Evolutionary conservation across 2,113 vertebrate species (phyloP).

Genomic region (Cephalopholis sonnerati): DNA sequence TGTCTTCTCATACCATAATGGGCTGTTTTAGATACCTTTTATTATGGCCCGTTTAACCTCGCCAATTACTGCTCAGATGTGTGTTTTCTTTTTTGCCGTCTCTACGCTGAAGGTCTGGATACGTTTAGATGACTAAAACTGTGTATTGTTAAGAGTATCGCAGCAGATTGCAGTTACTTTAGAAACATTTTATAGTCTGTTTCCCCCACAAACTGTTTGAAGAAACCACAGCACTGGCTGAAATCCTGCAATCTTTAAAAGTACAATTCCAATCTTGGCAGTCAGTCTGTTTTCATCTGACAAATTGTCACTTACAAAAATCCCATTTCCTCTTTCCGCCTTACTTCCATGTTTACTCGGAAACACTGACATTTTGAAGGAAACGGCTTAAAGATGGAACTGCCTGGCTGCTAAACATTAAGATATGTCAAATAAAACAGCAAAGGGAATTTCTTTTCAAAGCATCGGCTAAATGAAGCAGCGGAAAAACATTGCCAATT

Average conservation of each 20-base stretch:
- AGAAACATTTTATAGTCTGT: not conserved
- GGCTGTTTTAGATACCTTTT: not conserved
- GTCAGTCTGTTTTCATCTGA: not conserved
- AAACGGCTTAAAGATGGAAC: conserved; percentile 35
- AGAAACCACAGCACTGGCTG: not conserved
- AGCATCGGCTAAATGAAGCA: conserved; percentile 45
- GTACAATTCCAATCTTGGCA: conserved; percentile 33
- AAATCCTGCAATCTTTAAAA: conserved; percentile 13
- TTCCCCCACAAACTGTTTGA: not conserved
- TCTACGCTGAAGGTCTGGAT: not conserved
- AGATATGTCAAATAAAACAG: conserved; percentile 51
- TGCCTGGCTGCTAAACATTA: conserved; percentile 36
- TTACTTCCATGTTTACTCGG: conserved; percentile 23
- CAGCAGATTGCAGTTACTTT: not conserved
- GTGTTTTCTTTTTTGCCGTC: not conserved
- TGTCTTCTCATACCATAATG: no score
- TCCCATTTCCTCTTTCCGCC: conserved; percentile 20
- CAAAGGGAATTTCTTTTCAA: conserved; percentile 33
- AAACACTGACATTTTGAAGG: conserved; percentile 42
- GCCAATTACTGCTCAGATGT: no score
- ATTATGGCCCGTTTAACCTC: no score
- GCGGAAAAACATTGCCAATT: conserved; percentile 51
- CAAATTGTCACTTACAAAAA: conserved; percentile 49
- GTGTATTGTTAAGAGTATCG: no score
- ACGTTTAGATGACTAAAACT: not conserved